Conservation (phyloP, 2,113 vertebrate species). For the Chaetops frenatus region DNA sequence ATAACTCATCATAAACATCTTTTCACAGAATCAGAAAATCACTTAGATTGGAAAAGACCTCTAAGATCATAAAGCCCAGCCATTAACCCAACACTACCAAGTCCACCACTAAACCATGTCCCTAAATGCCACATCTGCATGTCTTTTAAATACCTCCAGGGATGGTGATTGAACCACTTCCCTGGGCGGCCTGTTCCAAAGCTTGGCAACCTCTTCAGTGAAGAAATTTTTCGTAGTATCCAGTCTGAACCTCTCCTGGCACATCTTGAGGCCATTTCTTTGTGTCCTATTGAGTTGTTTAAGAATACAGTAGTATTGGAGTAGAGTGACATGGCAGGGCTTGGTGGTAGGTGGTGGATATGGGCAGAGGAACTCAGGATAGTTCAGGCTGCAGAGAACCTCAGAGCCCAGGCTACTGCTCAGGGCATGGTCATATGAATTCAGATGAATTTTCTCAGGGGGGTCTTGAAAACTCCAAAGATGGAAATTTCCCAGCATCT, state of each 20-base stretch:
- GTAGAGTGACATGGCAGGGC: background rate
- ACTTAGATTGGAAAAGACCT: background rate
- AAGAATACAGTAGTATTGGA: background rate
- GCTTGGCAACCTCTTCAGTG: background rate
- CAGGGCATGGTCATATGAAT: background rate
- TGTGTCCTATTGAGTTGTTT: background rate
- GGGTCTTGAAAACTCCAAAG: background rate
- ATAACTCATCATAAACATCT: background rate
- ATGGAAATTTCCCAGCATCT: background rate
- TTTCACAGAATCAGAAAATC: background rate
- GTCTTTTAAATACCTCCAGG: background rate
- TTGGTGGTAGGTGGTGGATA: background rate
- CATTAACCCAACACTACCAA: background rate
- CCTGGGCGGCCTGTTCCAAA: background rate
- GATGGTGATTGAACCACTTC: background rate
- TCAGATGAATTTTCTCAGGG: background rate
- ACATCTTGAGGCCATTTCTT: background rate
- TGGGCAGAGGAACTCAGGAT: background rate
- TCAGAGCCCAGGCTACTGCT: background rate
- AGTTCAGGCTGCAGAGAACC: background rate
- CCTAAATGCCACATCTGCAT: background rate
- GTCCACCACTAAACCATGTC: background rate
- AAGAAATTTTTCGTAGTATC: background rate
- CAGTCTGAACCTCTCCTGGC: background rate
- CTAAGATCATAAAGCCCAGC: background rate